phyloP scores from a whole-genome alignment of 2,888 invertebrate species.

The Oegoconia quadripuncta region DNA sequence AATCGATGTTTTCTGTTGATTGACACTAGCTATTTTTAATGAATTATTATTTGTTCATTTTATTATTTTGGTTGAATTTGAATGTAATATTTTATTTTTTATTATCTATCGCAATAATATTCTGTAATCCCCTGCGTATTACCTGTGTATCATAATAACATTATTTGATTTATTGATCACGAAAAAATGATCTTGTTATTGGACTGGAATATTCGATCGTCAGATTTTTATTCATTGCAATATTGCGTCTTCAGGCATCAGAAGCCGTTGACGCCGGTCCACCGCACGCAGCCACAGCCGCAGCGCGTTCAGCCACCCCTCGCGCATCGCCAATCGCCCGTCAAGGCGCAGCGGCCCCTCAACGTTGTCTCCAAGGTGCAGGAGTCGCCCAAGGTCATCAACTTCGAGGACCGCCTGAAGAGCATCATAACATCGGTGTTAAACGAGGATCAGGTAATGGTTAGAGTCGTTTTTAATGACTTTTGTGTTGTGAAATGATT shows the following conservation, averaged over 20 bases:
- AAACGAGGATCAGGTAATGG: conserved; percentile 86
- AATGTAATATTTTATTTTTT: too few relatives aligned
- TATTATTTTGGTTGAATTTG: too few relatives aligned
- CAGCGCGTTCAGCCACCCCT: conserved; percentile 32
- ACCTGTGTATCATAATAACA: too few relatives aligned
- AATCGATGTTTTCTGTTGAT: too few relatives aligned
- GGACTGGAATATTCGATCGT: too few relatives aligned
- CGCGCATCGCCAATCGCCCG: conserved; percentile 49
- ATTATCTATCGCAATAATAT: too few relatives aligned
- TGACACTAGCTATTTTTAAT: too few relatives aligned
- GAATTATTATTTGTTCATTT: too few relatives aligned
- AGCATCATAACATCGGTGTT: conserved; percentile 91
- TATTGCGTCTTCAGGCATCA: conserved; percentile 10
- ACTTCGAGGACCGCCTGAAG: conserved; percentile 93
- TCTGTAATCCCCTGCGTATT: too few relatives aligned
- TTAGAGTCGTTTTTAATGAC: not conserved
- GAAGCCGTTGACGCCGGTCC: conserved; percentile 34
- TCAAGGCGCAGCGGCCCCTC: conserved; percentile 61
- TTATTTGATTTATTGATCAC: too few relatives aligned
- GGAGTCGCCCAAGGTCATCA: conserved; percentile 91
- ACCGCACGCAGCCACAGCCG: conserved; percentile 42
- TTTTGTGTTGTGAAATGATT: not conserved
- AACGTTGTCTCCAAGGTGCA: conserved; percentile 77
- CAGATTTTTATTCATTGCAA: too few relatives aligned
- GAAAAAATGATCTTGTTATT: too few relatives aligned